phyloP scores from a whole-genome alignment of 1,140 invertebrate species.

The Zaprionus capensis region DNA sequence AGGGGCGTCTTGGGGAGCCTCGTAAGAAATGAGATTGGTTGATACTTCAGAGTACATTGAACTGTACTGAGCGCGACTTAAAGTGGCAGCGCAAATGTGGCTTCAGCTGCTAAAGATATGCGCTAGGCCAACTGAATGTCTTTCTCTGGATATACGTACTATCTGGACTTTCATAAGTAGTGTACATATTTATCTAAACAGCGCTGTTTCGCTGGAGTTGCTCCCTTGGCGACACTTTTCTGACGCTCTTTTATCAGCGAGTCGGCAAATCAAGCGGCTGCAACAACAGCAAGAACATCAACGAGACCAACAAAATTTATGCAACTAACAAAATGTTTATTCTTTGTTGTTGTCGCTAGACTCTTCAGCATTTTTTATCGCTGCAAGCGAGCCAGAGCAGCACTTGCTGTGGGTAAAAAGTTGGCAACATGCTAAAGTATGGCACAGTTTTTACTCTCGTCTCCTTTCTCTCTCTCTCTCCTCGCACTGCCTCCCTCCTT shows the following conservation, averaged over 20 bases:
- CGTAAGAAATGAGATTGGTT: conserved; percentile 14
- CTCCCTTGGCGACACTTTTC: conserved; percentile 77
- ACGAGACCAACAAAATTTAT: conserved; percentile 64
- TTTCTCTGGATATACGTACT: conserved; percentile 9
- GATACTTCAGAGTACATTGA: conserved; percentile 60
- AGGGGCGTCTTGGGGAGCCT: conserved; percentile 2
- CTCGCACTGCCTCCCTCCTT: too few relatives aligned
- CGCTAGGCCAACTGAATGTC: background rate
- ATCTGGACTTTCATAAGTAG: conserved; percentile 20
- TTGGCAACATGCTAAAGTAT: conserved; percentile 12
- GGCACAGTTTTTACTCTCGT: conserved; percentile 15
- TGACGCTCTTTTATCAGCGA: conserved; percentile 61
- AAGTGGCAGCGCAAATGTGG: conserved; percentile 21
- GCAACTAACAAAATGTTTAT: conserved; percentile 77
- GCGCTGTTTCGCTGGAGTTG: conserved; percentile 65
- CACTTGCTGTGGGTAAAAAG: conserved; percentile 10
- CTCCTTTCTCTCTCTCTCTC: background rate
- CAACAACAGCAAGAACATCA: conserved; percentile 28
- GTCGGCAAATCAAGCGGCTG: background rate
- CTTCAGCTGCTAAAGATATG: background rate
- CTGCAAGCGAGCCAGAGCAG: conserved; percentile 44
- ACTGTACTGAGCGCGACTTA: conserved; percentile 30
- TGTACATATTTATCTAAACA: conserved; percentile 40
- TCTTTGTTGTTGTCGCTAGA: conserved; percentile 16
- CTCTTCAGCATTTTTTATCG: conserved; percentile 67